Evolutionary conservation across 2,113 vertebrate species (phyloP).

Genomic region (Anhinga rufa): DNA sequence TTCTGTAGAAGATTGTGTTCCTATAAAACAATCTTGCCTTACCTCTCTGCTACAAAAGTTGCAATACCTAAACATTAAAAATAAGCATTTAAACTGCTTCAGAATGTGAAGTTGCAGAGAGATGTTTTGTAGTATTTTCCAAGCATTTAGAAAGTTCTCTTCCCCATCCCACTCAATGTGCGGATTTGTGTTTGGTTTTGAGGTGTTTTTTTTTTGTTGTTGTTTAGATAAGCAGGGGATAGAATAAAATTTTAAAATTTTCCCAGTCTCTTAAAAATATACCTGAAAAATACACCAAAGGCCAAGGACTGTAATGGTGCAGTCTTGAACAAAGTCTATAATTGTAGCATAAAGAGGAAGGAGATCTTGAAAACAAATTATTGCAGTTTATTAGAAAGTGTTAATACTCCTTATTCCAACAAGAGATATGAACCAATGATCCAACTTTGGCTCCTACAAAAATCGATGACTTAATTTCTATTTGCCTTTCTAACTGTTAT

Average conservation of each 20-base stretch:
- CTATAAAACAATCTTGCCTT: neutral
- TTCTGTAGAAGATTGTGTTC: neutral
- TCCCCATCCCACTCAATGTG: rapidly evolving
- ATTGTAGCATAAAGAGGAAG: neutral
- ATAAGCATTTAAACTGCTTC: neutral
- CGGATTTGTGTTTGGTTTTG: neutral
- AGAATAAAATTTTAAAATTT: neutral
- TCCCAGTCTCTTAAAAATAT: neutral
- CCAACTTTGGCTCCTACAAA: neutral
- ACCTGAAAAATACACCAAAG: neutral
- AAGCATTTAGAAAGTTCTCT: neutral
- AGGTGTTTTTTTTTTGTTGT: neutral
- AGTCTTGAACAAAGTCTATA: neutral
- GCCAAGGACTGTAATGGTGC: neutral
- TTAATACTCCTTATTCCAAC: neutral
- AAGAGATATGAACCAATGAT: neutral
- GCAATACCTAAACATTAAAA: neutral
- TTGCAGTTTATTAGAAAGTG: neutral
- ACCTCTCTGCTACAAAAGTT: neutral
- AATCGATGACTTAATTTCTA: neutral
- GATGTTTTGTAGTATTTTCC: neutral
- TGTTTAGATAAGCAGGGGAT: neutral
- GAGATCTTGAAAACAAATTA: neutral
- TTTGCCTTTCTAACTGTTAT: neutral
- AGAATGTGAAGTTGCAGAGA: neutral